Evolutionary conservation across 2,797 vertebrate genomes (phyloP), one percentile per base, ranked within the genome.

Genomic region (Selene dorsalis): DNA sequence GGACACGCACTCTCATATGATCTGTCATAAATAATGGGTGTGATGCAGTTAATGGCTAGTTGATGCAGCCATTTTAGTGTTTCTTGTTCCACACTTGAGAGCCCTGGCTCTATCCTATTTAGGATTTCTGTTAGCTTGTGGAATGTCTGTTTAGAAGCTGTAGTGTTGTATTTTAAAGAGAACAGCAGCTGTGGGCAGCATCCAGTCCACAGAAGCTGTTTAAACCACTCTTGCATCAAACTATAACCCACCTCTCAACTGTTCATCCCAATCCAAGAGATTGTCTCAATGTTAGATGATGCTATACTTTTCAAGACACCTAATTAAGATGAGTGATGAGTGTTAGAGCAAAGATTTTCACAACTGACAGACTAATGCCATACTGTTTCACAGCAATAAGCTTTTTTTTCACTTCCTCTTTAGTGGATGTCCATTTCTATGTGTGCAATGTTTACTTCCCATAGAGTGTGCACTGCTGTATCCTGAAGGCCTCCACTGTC

Each of bases 401-500:
- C 55, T 26, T 35, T 39, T n/a, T 43, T 67, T 72, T 73, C 12
- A 79, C 65, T 75, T 71, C 41, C 63, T 75, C 47, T 71, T 73
- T 14, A 38, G 24, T 59, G 35, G n/a, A 50, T 39, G 55, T 65
- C 60, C 0, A 2, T 47, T 32, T 73, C 26, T 63, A 12, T 69
- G n/a, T 45, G 62, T 32, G 48, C 17, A 55, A 0, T 55, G 18
- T 76, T 76, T 63, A 5, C 62, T 59, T 71, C n/a, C n/a, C n/a
- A n/a, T n/a, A n/a, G n/a, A n/a, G n/a, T 2, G 7, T 24, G 5
- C 3, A 5, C 30, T 32, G 57, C 55, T 66, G 72, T 64, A 28
- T 82, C 73, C 69, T 65, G 70, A 78, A 80, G 78, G 66, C 62
- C 50, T 74, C 69, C 12, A 4, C 78, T 84, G 75, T 82, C 84